Percentiles rank a stretch among this genome's conserved stretches.
These are phyloP conservation scores for Callocephalon fimbriatum DNA, from an alignment of 2,113 vertebrate genomes.

Conservation along the genomic window DNA sequence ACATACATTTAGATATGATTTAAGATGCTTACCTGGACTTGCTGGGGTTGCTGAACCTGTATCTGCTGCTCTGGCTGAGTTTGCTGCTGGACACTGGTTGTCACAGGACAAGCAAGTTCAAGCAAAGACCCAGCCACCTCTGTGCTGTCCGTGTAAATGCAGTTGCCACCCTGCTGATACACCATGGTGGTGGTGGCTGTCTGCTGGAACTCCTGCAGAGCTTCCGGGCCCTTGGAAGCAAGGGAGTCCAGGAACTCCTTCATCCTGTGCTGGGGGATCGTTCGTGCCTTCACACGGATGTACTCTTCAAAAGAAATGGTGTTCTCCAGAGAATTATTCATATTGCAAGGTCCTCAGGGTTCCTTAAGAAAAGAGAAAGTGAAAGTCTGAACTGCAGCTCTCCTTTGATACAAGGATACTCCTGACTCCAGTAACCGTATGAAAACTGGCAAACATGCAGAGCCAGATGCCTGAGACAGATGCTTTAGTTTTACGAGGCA, in stretches of 20 bases:
- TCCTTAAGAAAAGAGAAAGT: conserved; percentile 73
- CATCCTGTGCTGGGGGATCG: conserved; percentile 98
- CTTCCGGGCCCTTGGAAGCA: conserved; percentile 93
- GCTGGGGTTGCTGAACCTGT: conserved; percentile 83
- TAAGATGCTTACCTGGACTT: conserved; percentile 80
- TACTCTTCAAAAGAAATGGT: conserved; percentile 99
- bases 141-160: conserved; percentile 97
- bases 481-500: conserved; percentile 41
- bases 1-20: neutral
- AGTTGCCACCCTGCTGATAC: conserved; percentile 93
- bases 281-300: conserved; percentile 95
- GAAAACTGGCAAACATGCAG: conserved; percentile 9
- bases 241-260: conserved; percentile 99
- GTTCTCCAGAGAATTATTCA: conserved; percentile 99
- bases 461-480: conserved; percentile 27
- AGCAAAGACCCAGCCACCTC: conserved; percentile 98
- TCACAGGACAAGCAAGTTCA: conserved; percentile 97
- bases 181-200: conserved; percentile 91
- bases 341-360: conserved; percentile 82
- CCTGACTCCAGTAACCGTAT: neutral
- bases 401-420: neutral
- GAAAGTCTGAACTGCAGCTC: conserved; percentile 13
- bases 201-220: conserved; percentile 97
- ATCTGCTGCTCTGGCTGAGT: conserved; percentile 83
- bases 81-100: conserved; percentile 83